A percentile compares a stretch with the other conserved stretches of the same genome.
Conservation (phyloP, 2,797 vertebrate species). For the Kryptolebias ocellatus region DNA sequence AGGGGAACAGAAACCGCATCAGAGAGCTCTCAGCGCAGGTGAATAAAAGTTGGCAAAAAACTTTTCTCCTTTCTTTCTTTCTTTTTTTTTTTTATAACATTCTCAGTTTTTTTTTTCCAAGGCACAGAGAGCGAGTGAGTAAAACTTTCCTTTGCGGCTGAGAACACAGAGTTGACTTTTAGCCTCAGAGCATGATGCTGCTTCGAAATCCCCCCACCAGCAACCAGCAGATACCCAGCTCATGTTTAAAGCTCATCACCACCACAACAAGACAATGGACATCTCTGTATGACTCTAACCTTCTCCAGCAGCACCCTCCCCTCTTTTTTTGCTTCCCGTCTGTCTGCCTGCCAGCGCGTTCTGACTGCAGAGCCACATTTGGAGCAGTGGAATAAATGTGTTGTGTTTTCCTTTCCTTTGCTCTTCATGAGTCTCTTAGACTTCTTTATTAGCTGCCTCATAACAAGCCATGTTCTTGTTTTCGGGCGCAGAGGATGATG, state of each 20-base stretch:
- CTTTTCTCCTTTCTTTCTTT: not conserved
- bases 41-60: constrained; percentile 17
- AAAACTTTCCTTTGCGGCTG: constrained; percentile 39
- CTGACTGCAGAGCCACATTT: constrained; percentile 70
- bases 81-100: constrained; percentile 2
- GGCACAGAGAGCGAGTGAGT: not conserved
- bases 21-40: not conserved
- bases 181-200: constrained; percentile 20
- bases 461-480: constrained; percentile 63
- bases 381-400: constrained; percentile 79
- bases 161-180: constrained; percentile 27
- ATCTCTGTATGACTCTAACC: constrained; percentile 65
- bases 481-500: constrained; percentile 61
- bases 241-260: constrained; percentile 39
- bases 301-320: constrained; percentile 15
- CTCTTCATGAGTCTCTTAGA: constrained; percentile 60
- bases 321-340: constrained; percentile 40
- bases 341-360: constrained; percentile 48
- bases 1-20: constrained; percentile 12
- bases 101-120: not conserved
- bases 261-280: constrained; percentile 61
- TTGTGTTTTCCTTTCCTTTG: constrained; percentile 72
- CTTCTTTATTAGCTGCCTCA: constrained; percentile 68
- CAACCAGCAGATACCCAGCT: constrained; percentile 19
- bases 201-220: constrained; percentile 10